Base-by-base conservation (phyloP, 1,140 invertebrate species). In the Leucophenga varia region DNA sequence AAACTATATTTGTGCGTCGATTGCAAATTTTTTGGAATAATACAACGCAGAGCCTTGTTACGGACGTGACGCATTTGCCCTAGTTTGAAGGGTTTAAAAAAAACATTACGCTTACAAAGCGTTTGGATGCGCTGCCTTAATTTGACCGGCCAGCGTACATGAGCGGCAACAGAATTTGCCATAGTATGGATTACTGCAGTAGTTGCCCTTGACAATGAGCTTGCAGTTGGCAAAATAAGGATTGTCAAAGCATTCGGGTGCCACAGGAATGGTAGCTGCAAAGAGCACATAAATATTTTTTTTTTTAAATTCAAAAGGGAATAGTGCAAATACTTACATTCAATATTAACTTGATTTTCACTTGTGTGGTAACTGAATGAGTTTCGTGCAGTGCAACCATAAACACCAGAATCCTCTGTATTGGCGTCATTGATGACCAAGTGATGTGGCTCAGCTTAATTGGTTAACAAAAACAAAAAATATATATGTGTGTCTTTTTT, bases 81-180 rank as follows among this genome's bases (percentile, higher is more conserved):
- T n/a, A n/a, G n/a, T n/a, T n/a, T n/a, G n/a, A n/a, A n/a, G n/a
- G n/a, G n/a, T n/a, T n/a, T n/a, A n/a, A n/a, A n/a, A n/a, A n/a
- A n/a, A n/a, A n/a, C n/a, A n/a, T n/a, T n/a, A n/a, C n/a, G 22
- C 16, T 32, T 68, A 72, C 32, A 72, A 39, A 37, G 55, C 60
- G 56, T 72, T 72, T 32, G 69, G 65, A 65, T 73, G 70, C 14
- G 48, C 45, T 52, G 42, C 17, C 35, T 36, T 46, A 9, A 64
- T 45, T 57, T 90, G 86, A 2, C 90, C 90, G 2, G 91, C 90
- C 72, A 88, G 77, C 25, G 90, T 89, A 67, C 93, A 96, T 1
- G 91, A 93, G 64, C 86, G 82, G 76, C 94, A 97, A 73, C 94
- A 97, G 83, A 94, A 96, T 71, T 83, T 82, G n/a, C 87, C 88